phyloP scores from a whole-genome alignment of 2,797 vertebrate species.

The Molothrus ater region DNA sequence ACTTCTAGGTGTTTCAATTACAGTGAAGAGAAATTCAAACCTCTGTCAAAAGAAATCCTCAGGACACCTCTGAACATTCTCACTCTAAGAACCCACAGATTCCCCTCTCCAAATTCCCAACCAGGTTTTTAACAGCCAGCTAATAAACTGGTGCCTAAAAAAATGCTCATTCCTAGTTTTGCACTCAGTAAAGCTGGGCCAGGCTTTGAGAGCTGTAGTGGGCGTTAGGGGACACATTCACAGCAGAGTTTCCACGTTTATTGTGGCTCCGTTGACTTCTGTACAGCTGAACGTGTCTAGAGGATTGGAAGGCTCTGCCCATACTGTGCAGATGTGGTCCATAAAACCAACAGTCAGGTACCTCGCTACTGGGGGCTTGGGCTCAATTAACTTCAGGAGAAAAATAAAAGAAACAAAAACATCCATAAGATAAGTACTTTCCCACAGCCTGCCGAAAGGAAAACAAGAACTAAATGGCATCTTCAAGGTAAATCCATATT shows the following conservation, averaged over 20 bases:
- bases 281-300: not conserved
- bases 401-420: not conserved
- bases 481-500: not conserved
- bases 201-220: not conserved
- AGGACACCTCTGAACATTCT: not conserved
- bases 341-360: slow-evolving; percentile 1
- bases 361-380: not conserved
- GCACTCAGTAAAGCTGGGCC: not conserved
- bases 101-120: not conserved
- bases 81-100: not conserved
- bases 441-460: not conserved
- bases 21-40: not conserved
- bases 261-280: not conserved
- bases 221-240: not conserved
- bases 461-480: not conserved
- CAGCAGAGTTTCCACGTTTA: not conserved
- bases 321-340: not conserved
- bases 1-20: not conserved
- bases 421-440: not conserved
- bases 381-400: not conserved
- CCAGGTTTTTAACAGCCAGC: not conserved
- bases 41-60: not conserved
- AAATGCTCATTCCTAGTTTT: not conserved
- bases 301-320: not conserved
- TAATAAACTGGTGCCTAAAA: slow-evolving; percentile 8